These are phyloP conservation scores for Meda fulgida DNA, from an alignment of 2,797 vertebrate genomes.

Conservation along the genomic window DNA sequence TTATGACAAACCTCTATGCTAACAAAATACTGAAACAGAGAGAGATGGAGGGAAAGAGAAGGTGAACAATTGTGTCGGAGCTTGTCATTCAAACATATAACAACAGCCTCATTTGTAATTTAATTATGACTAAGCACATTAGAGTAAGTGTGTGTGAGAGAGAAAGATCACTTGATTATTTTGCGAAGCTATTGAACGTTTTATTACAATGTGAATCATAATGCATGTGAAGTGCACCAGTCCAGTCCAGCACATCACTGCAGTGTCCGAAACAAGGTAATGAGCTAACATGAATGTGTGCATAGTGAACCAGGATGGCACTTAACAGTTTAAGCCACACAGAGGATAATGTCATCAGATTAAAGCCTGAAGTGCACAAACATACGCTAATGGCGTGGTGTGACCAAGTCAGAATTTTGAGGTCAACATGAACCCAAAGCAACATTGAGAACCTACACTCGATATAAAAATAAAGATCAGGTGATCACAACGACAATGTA, in stretches of 20 bases:
- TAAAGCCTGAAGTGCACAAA: neutral
- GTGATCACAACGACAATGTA: neutral
- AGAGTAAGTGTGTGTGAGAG: neutral
- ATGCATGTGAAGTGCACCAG: neutral
- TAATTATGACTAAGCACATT: slow-evolving; percentile 29
- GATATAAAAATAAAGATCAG: neutral
- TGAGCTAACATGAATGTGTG: neutral
- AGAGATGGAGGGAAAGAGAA: neutral
- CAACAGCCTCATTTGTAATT: neutral
- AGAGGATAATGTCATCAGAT: slow-evolving; percentile 20
- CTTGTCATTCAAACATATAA: neutral
- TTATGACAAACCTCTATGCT: neutral
- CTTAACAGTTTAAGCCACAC: slow-evolving; percentile 25
- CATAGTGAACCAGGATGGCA: slow-evolving; percentile 8
- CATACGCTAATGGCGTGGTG: neutral
- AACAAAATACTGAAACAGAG: neutral
- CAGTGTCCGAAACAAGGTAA: neutral
- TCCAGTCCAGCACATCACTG: neutral
- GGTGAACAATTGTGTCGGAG: neutral
- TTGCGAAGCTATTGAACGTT: too few relatives aligned
- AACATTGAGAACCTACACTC: neutral
- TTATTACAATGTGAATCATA: neutral
- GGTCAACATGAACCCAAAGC: neutral
- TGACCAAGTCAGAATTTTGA: neutral
- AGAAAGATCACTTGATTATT: neutral